phyloP scores from a whole-genome alignment of 2,888 invertebrate species.

The Molorchus minor region DNA sequence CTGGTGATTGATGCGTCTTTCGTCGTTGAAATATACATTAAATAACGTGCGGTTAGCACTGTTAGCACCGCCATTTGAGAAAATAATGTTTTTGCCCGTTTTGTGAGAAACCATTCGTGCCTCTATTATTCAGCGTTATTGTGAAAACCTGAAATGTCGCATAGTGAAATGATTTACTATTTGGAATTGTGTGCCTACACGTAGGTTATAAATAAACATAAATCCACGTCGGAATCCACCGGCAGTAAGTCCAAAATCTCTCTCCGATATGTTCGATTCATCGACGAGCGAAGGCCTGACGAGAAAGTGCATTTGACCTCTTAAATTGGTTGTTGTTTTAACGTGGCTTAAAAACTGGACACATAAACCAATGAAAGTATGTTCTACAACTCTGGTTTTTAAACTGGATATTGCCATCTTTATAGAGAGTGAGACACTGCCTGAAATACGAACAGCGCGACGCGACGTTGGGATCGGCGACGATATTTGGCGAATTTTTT shows the following conservation, averaged over 20 bases:
- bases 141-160: slow-evolving; percentile 12
- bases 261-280: slow-evolving; percentile 11
- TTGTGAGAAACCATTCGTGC: no score
- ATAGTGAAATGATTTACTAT: slow-evolving; percentile 29
- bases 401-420: slow-evolving; percentile 45
- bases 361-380: slow-evolving; percentile 54
- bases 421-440: slow-evolving; percentile 27
- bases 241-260: slow-evolving; percentile 7
- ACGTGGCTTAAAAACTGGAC: slow-evolving; percentile 52
- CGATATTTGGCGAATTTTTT: slow-evolving; percentile 22
- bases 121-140: slow-evolving; percentile 15
- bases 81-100: no score
- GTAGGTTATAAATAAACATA: slow-evolving; percentile 23
- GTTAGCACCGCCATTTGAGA: no score
- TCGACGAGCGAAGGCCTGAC: slow-evolving; percentile 19
- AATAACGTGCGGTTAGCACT: no score
- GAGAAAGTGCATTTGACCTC: slow-evolving; percentile 55
- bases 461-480: slow-evolving; percentile 12
- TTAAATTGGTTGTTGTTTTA: slow-evolving; percentile 49
- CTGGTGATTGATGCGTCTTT: no score
- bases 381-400: slow-evolving; percentile 46
- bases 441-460: slow-evolving; percentile 24
- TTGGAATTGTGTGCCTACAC: slow-evolving; percentile 28
- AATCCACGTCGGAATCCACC: slow-evolving; percentile 25
- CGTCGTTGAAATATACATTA: no score